Evolutionary conservation across 1,140 invertebrate genomes (phyloP).

Genomic region (Hyles vespertilio): DNA sequence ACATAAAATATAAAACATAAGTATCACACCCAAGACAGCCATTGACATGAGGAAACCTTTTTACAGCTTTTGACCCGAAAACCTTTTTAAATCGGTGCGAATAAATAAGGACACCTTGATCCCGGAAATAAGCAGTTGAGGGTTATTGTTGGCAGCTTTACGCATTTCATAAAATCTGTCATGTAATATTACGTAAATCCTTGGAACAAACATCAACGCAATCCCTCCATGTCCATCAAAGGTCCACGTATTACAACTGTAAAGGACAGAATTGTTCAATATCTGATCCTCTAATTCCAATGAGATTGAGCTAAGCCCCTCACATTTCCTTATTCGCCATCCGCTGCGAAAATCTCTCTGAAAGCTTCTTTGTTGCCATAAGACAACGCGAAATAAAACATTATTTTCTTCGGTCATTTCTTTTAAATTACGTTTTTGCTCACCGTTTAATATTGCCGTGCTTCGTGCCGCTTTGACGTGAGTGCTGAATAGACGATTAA

Average conservation of each 20-base stretch:
- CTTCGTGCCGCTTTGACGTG: constrained; percentile 15
- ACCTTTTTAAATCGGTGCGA: too few species aligned
- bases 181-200: constrained; percentile 33
- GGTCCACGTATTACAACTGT: constrained; percentile 34
- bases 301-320: constrained; percentile 44
- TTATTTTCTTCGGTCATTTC: constrained; percentile 25
- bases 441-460: constrained; percentile 24
- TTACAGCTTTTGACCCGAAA: too few species aligned
- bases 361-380: constrained; percentile 33
- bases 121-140: too few species aligned
- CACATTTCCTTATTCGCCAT: constrained; percentile 36
- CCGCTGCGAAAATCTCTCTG: constrained; percentile 33
- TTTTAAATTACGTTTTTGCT: constrained; percentile 33
- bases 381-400: constrained; percentile 33
- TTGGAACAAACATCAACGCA: constrained; percentile 34
- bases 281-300: constrained; percentile 34
- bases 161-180: constrained; percentile 16
- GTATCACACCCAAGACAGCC: too few species aligned
- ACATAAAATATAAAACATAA: too few species aligned
- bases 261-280: constrained; percentile 43
- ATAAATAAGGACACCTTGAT: too few species aligned
- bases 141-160: constrained; percentile 4
- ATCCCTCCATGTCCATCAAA: constrained; percentile 49
- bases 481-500: constrained; percentile 21
- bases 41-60: too few species aligned